Evolutionary conservation across 2,888 invertebrate species (phyloP).

Genomic region (Caenorhabditis sp.): DNA sequence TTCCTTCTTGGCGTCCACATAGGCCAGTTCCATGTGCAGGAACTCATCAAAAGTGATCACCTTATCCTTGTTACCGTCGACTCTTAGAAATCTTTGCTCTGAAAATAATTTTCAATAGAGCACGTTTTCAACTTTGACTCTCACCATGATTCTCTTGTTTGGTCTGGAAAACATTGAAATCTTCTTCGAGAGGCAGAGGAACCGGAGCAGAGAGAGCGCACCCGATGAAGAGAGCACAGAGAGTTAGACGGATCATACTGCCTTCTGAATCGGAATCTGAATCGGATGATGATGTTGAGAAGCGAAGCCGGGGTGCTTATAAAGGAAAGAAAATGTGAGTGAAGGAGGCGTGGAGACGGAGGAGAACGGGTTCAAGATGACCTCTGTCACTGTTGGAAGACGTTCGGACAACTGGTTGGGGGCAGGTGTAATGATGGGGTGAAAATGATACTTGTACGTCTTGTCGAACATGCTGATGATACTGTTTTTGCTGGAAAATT

Average conservation of each 20-base stretch:
- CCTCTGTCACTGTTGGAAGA: too few relatives aligned
- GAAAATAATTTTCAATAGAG: conserved; percentile 15
- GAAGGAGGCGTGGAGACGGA: neutral
- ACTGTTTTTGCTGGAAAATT: neutral
- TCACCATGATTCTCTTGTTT: conserved; percentile 68
- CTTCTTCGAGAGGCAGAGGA: conserved; percentile 60
- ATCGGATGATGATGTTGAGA: too few relatives aligned
- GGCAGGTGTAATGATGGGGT: neutral
- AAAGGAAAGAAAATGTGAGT: neutral
- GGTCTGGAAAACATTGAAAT: conserved; percentile 65
- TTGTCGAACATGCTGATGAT: neutral
- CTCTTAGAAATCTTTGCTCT: conserved; percentile 76
- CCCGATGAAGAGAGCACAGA: conserved; percentile 1
- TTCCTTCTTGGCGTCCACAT: conserved; percentile 78
- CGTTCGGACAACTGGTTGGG: conserved; percentile 4
- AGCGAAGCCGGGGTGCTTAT: too few relatives aligned
- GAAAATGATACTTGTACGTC: neutral
- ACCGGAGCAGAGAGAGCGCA: conserved; percentile 37
- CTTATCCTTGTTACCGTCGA: conserved; percentile 74
- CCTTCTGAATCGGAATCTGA: too few relatives aligned
- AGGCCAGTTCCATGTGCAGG: conserved; percentile 78
- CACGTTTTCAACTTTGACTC: neutral
- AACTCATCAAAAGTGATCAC: conserved; percentile 78
- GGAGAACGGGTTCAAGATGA: neutral
- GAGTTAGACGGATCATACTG: neutral